Conservation (phyloP, 2,113 vertebrate genomes). For the Austrofundulus limnaeus region DNA sequence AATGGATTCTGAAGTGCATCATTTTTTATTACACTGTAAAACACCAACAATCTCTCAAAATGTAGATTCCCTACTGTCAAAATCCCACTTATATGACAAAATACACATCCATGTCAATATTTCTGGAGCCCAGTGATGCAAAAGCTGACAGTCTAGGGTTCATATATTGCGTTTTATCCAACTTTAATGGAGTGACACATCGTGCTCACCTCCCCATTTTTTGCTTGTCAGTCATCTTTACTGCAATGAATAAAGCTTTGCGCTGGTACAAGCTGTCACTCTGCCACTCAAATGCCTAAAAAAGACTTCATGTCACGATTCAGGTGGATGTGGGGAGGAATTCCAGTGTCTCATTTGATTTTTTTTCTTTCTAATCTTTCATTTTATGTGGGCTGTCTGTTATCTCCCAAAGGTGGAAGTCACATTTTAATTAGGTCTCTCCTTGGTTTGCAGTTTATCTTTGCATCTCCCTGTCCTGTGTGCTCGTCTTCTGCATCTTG, state of each 20-base stretch:
- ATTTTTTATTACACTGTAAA: conserved; percentile 1
- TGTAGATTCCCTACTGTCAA: conserved; percentile 54
- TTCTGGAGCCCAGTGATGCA: conserved; percentile 51
- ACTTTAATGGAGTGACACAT: conserved; percentile 75
- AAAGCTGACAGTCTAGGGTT: conserved; percentile 56
- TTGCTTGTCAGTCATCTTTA: conserved; percentile 74
- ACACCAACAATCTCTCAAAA: conserved; percentile 37
- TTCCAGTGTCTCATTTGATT: conserved; percentile 68
- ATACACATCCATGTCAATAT: conserved; percentile 58
- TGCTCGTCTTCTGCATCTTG: conserved; percentile 61
- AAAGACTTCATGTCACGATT: conserved; percentile 60
- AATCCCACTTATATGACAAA: conserved; percentile 58
- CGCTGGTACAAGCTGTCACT: conserved; percentile 69
- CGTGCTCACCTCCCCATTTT: conserved; percentile 63
- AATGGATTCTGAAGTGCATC: conserved; percentile 22
- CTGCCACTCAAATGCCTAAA: conserved; percentile 67
- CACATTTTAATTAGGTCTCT: conserved; percentile 81
- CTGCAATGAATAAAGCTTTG: conserved; percentile 66
- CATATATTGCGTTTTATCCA: conserved; percentile 71
- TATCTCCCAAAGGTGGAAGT: conserved; percentile 74
- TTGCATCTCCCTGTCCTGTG: conserved; percentile 49
- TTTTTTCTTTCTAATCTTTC: conserved; percentile 60
- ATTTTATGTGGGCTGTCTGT: conserved; percentile 68
- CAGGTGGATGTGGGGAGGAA: conserved; percentile 63
- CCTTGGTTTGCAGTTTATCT: conserved; percentile 65